Conservation (phyloP, 2,113 vertebrate species). For the Callocephalon fimbriatum region DNA sequence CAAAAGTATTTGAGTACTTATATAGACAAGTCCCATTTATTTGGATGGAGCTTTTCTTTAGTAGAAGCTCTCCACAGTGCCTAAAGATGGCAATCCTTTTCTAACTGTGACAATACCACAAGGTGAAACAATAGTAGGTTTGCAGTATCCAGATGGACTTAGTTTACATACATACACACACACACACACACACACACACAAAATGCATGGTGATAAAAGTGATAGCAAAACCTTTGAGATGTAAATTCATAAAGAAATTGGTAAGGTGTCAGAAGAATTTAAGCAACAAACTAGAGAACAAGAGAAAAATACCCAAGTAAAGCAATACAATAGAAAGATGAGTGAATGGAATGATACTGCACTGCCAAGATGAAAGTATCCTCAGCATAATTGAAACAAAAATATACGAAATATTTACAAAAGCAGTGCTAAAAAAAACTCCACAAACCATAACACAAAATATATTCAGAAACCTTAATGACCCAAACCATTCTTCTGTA, state of each 20-base stretch:
- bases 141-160: background rate
- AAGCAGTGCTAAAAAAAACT: background rate
- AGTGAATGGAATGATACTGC: background rate
- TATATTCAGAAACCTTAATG: background rate
- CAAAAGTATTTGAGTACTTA: background rate
- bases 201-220: background rate
- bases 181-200: background rate
- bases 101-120: background rate
- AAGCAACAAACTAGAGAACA: background rate
- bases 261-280: background rate
- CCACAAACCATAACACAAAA: background rate
- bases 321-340: background rate
- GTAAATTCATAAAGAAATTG: background rate
- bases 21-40: background rate
- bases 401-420: background rate
- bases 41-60: background rate
- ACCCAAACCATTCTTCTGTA: background rate
- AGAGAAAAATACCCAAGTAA: background rate
- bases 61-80: background rate
- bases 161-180: background rate
- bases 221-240: background rate
- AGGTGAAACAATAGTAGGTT: background rate
- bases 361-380: background rate
- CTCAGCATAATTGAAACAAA: background rate
- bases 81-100: background rate